phyloP scores from a whole-genome alignment of 1,140 invertebrate genomes.

The Lethrus apterus region DNA sequence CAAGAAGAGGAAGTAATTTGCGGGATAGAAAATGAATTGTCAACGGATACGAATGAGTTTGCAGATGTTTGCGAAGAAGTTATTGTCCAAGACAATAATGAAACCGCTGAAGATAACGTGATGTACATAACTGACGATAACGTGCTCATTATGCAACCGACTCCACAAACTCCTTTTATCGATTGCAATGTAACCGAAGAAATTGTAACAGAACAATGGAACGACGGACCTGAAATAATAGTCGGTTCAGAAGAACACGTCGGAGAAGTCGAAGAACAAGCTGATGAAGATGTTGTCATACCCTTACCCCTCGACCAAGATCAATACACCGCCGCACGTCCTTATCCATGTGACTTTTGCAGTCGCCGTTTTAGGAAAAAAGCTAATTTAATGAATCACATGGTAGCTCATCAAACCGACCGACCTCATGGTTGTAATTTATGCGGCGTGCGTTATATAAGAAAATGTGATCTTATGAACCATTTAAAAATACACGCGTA shows the following conservation, averaged over 20 bases:
- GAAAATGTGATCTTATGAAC: constrained; percentile 70
- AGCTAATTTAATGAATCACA: constrained; percentile 73
- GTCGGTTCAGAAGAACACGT: constrained; percentile 48
- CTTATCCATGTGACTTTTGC: constrained; percentile 79
- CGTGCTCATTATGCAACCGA: constrained; percentile 40
- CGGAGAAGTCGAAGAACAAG: constrained; percentile 48
- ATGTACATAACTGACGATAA: constrained; percentile 43
- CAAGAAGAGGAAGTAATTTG: constrained; percentile 58
- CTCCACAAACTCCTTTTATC: constrained; percentile 25
- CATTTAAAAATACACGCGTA: constrained; percentile 74
- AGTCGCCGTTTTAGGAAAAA: constrained; percentile 74
- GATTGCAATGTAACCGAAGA: constrained; percentile 62
- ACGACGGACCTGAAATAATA: constrained; percentile 33
- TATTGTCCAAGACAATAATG: constrained; percentile 44
- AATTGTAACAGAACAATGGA: constrained; percentile 56
- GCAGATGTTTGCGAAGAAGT: constrained; percentile 55
- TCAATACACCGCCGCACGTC: constrained; percentile 69
- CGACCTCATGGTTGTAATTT: constrained; percentile 68
- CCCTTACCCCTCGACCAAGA: constrained; percentile 74
- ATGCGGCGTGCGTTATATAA: constrained; percentile 67
- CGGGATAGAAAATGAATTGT: constrained; percentile 48
- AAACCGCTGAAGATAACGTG: constrained; percentile 37
- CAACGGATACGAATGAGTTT: constrained; percentile 48
- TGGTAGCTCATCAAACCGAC: constrained; percentile 75
- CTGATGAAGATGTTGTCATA: constrained; percentile 63